Evolutionary conservation across 2,113 vertebrate genomes (phyloP).

Genomic region (Mobula hypostoma): DNA sequence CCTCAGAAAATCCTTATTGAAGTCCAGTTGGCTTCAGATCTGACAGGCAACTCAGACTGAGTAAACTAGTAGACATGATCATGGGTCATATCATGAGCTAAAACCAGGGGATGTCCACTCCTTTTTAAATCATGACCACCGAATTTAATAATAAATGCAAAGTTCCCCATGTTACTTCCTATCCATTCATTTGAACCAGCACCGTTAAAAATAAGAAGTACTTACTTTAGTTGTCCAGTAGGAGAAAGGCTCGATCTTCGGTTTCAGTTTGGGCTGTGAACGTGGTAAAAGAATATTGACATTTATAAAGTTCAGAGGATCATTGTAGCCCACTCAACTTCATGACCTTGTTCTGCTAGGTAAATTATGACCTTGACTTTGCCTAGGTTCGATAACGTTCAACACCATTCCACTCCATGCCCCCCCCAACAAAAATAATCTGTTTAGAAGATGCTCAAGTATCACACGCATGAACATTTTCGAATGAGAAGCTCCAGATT

Average conservation of each 20-base stretch:
- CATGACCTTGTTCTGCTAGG: neutral
- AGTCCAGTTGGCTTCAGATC: neutral
- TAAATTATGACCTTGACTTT: neutral
- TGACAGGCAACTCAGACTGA: neutral
- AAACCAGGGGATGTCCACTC: neutral
- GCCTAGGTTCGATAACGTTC: neutral
- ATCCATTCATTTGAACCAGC: neutral
- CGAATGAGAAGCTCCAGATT: too few relatives aligned
- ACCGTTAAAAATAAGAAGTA: neutral
- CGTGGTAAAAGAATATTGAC: neutral
- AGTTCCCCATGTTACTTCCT: neutral
- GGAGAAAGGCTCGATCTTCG: neutral
- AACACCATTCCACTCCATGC: neutral
- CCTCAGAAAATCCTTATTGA: neutral
- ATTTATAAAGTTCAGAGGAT: neutral
- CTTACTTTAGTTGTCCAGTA: slow-evolving; percentile 2
- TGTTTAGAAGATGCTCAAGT: neutral
- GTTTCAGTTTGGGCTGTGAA: neutral
- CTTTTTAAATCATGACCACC: neutral
- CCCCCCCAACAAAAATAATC: neutral
- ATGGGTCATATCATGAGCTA: neutral
- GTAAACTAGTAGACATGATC: neutral
- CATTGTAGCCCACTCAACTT: neutral
- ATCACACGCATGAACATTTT: too few relatives aligned
- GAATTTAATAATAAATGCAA: neutral